phyloP scores from a whole-genome alignment of 2,113 vertebrate species.

The Pagrus major region DNA sequence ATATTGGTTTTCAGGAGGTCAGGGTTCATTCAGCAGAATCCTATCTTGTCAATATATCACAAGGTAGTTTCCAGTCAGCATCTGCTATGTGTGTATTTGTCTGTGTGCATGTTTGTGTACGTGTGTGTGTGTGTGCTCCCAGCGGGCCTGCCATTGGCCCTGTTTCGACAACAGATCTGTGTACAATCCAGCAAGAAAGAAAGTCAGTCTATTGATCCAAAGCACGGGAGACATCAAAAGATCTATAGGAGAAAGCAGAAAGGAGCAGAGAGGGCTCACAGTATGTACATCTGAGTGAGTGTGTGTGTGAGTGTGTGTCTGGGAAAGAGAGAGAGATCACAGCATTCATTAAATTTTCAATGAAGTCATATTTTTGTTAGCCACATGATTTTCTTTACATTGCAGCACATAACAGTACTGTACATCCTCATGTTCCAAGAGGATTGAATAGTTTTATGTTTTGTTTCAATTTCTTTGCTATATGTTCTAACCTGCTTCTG shows the following conservation, averaged over 20 bases:
- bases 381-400: constrained; percentile 14
- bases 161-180: constrained; percentile 70
- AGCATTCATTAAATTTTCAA: constrained; percentile 32
- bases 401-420: not conserved
- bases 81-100: constrained; percentile 16
- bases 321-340: constrained; percentile 14
- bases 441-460: too few relatives aligned
- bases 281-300: constrained; percentile 4
- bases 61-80: constrained; percentile 63
- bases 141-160: constrained; percentile 59
- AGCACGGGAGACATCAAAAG: constrained; percentile 70
- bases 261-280: constrained; percentile 34
- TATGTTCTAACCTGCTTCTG: not conserved
- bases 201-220: constrained; percentile 69
- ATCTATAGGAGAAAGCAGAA: constrained; percentile 67
- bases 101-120: constrained; percentile 12
- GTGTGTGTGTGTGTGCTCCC: constrained; percentile 29
- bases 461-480: not conserved
- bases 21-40: constrained; percentile 68
- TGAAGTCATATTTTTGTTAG: constrained; percentile 21
- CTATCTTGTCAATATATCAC: constrained; percentile 68
- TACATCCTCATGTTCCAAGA: not conserved
- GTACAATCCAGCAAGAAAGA: constrained; percentile 65
- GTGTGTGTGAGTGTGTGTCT: constrained; percentile 8
- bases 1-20: constrained; percentile 77